These are phyloP conservation scores for Aphaenogaster ashmeadi DNA, from an alignment of 1,140 invertebrate species.

Conservation along the genomic window DNA sequence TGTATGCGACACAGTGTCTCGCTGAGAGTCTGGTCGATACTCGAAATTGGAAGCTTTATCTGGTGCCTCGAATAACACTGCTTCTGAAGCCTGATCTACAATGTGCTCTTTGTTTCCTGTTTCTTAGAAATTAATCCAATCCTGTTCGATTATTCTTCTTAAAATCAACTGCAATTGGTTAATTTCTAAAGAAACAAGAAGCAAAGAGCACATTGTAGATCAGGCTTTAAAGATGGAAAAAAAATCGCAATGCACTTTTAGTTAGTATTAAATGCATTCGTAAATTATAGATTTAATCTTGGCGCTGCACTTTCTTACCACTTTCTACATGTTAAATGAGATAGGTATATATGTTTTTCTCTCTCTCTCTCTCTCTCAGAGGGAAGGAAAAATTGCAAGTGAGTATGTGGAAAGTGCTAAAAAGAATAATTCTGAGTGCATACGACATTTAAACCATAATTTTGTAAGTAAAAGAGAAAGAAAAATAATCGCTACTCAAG, in stretches of 20 bases:
- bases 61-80: not conserved
- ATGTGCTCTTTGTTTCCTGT: too few relatives aligned
- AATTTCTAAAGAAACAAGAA: too few relatives aligned
- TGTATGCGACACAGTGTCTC: not conserved
- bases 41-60: not conserved
- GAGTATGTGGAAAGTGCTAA: not conserved
- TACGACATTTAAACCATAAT: not conserved
- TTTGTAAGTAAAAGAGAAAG: not conserved
- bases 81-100: too few relatives aligned
- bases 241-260: not conserved
- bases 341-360: not conserved
- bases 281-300: not conserved
- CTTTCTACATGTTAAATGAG: slow-evolving; percentile 48
- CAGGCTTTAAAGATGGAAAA: not conserved
- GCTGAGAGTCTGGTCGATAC: not conserved
- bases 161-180: too few relatives aligned
- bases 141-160: too few relatives aligned
- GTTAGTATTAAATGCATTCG: not conserved
- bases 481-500: not conserved
- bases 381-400: not conserved
- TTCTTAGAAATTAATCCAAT: too few relatives aligned
- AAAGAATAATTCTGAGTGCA: not conserved
- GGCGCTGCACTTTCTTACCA: slow-evolving; percentile 4
- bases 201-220: too few relatives aligned
- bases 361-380: not conserved